Conservation (phyloP, 2,888 invertebrate species). For the Cylloceria caligata region DNA sequence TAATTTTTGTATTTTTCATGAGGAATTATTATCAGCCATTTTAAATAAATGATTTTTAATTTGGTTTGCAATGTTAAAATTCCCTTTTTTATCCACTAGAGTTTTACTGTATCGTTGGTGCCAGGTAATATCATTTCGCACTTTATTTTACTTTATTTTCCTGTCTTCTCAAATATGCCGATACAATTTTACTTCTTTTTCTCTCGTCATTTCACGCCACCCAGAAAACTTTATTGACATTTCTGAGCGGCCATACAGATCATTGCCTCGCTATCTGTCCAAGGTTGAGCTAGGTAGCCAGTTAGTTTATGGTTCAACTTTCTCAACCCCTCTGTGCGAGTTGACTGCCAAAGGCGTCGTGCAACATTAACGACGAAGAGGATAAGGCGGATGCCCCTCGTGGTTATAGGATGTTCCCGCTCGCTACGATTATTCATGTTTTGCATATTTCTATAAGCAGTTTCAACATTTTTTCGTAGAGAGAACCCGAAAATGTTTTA, state of each 20-base stretch:
- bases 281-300: not conserved
- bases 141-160: too few relatives aligned
- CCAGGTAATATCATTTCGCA: too few relatives aligned
- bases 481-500: not conserved
- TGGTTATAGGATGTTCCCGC: not conserved
- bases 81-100: too few relatives aligned
- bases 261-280: constrained; percentile 33
- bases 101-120: too few relatives aligned
- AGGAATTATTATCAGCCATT: too few relatives aligned
- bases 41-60: too few relatives aligned
- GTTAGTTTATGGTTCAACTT: constrained; percentile 22
- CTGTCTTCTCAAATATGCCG: not conserved
- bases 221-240: constrained; percentile 54
- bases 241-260: constrained; percentile 32
- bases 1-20: too few relatives aligned
- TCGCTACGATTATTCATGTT: not conserved
- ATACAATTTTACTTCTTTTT: not conserved
- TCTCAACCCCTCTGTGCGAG: not conserved
- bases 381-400: not conserved
- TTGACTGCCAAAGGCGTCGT: not conserved
- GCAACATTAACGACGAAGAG: not conserved
- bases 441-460: not conserved
- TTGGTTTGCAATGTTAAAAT: too few relatives aligned
- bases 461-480: not conserved
- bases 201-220: constrained; percentile 1